These are phyloP conservation scores for Ormyrus rosae DNA, from an alignment of 2,888 invertebrate species.

Conservation along the genomic window DNA sequence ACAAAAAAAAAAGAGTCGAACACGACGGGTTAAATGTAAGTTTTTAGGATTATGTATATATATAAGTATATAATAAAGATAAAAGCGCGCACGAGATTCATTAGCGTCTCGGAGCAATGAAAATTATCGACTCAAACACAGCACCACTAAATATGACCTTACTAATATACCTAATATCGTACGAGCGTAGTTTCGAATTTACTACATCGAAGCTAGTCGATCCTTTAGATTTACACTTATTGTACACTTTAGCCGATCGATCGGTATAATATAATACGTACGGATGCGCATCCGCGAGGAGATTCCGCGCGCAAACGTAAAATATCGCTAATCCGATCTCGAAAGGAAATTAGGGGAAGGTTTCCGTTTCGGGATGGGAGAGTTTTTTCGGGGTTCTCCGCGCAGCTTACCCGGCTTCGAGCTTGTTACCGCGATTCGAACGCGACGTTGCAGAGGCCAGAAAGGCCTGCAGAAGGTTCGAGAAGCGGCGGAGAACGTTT, in stretches of 20 bases:
- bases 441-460: no score
- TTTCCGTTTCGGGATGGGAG: constrained; percentile 66
- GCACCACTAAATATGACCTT: constrained; percentile 12
- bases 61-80: not conserved
- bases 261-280: no score
- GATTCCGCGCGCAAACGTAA: no score
- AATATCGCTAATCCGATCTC: constrained; percentile 60
- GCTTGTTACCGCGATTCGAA: no score
- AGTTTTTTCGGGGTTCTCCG: not conserved
- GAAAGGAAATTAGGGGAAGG: constrained; percentile 73
- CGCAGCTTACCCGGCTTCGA: no score
- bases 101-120: constrained; percentile 23
- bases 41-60: constrained; percentile 8
- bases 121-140: constrained; percentile 2
- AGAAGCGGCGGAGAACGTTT: constrained; percentile 6
- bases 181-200: constrained; percentile 10
- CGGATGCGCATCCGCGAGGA: no score
- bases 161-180: constrained; percentile 12
- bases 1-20: constrained; percentile 8
- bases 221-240: not conserved
- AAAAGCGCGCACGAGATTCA: constrained; percentile 17
- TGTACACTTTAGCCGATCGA: not conserved
- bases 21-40: not conserved
- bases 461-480: no score
- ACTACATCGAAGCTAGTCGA: not conserved